Percentiles rank a stretch among this genome's conserved stretches.
Evolutionary conservation across 2,797 vertebrate species (phyloP).

Genomic region (Parambassis ranga): DNA sequence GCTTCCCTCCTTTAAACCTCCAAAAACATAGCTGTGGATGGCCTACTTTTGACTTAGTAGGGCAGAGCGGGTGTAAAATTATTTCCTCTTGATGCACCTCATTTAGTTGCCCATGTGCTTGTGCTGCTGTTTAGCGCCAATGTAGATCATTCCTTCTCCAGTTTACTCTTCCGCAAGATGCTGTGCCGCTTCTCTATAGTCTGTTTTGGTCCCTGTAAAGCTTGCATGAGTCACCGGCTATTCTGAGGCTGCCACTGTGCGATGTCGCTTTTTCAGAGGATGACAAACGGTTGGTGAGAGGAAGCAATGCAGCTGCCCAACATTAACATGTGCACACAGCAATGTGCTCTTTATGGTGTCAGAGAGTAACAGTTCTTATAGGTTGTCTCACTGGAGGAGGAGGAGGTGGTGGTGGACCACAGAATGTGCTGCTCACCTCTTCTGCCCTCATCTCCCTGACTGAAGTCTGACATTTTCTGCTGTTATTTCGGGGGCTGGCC

Average conservation of each 20-base stretch:
- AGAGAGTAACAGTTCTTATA: background rate
- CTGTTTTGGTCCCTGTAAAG: background rate
- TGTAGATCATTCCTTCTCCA: background rate
- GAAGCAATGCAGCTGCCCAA: background rate
- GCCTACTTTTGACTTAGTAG: background rate
- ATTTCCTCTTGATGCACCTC: background rate
- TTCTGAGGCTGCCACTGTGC: constrained; percentile 32
- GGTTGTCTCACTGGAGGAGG: background rate
- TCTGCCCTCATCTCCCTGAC: constrained; percentile 47
- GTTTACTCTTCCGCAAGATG: constrained; percentile 5
- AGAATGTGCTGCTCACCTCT: constrained; percentile 35
- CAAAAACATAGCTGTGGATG: background rate
- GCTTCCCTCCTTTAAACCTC: background rate
- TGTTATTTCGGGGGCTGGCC: constrained; percentile 59
- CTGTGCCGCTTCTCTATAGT: constrained; percentile 4
- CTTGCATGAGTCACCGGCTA: constrained; percentile 35
- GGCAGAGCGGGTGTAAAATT: background rate
- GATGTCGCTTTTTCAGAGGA: background rate
- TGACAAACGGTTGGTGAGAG: background rate
- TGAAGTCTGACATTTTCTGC: constrained; percentile 63
- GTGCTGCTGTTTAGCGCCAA: background rate
- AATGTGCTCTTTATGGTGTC: constrained; percentile 17
- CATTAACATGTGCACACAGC: background rate
- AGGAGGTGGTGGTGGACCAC: background rate
- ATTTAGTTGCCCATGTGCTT: background rate